Percentiles rank a stretch among this genome's conserved stretches.
These are phyloP conservation scores for Halcyon smyrnensis DNA, from an alignment of 2,797 vertebrate species.

Conservation along the genomic window DNA sequence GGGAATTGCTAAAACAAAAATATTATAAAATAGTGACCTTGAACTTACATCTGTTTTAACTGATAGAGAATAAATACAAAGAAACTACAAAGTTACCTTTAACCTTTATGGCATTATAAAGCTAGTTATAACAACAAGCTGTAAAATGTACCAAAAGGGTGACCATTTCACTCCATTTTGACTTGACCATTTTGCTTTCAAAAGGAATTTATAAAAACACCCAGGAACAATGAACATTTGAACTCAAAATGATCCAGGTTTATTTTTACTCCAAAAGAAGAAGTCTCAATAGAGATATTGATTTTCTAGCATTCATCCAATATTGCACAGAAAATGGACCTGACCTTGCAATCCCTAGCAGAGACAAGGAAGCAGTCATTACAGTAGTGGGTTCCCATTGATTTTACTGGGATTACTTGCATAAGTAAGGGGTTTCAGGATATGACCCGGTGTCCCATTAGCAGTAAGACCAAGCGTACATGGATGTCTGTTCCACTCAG, in stretches of 20 bases:
- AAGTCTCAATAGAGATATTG: slow-evolving; percentile 69
- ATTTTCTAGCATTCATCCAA: slow-evolving; percentile 76
- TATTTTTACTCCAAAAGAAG: slow-evolving; percentile 70
- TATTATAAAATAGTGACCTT: slow-evolving; percentile 32
- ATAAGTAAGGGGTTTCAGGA: slow-evolving; percentile 39
- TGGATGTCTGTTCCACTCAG: background rate
- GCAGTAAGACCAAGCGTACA: background rate
- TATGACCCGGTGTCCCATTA: background rate
- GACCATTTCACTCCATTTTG: slow-evolving; percentile 73
- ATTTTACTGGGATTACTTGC: slow-evolving; percentile 64
- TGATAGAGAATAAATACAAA: slow-evolving; percentile 44
- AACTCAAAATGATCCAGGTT: slow-evolving; percentile 77
- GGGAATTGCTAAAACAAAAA: slow-evolving; percentile 47
- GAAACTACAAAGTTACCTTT: slow-evolving; percentile 57
- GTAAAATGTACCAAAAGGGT: slow-evolving; percentile 61
- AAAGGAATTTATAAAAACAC: slow-evolving; percentile 77
- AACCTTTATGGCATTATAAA: slow-evolving; percentile 69
- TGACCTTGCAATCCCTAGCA: slow-evolving; percentile 63
- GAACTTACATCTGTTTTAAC: slow-evolving; percentile 49
- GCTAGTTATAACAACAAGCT: slow-evolving; percentile 63
- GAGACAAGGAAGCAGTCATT: slow-evolving; percentile 68
- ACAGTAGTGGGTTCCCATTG: slow-evolving; percentile 42
- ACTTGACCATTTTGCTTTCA: slow-evolving; percentile 77
- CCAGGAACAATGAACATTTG: slow-evolving; percentile 75
- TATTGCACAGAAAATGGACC: slow-evolving; percentile 66